phyloP scores from a whole-genome alignment of 1,140 invertebrate genomes.

The Heliconius congener region DNA sequence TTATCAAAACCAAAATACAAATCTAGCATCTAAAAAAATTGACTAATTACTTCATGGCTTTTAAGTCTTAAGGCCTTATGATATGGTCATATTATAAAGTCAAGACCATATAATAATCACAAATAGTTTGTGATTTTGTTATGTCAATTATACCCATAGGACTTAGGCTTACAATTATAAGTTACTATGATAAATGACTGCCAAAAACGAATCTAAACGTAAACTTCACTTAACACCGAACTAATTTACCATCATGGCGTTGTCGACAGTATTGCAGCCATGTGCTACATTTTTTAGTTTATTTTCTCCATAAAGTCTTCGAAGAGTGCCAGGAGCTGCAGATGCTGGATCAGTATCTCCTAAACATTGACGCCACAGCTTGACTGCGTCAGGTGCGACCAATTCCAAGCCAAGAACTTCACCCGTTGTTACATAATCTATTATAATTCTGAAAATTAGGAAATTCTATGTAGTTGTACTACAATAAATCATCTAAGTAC shows the following conservation, averaged over 20 bases:
- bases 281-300: conserved; percentile 89
- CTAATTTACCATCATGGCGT: conserved; percentile 57
- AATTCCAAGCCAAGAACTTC: conserved; percentile 89
- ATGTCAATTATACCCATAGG: too few species aligned
- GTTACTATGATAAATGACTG: not conserved
- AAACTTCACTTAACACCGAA: too few species aligned
- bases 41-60: not conserved
- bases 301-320: conserved; percentile 86
- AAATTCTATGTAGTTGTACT: too few species aligned
- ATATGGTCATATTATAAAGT: too few species aligned
- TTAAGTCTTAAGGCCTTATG: not conserved
- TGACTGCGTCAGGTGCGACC: conserved; percentile 86
- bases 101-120: too few species aligned
- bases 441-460: conserved; percentile 58
- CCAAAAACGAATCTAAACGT: too few species aligned
- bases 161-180: not conserved
- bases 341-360: conserved; percentile 86
- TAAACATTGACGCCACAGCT: conserved; percentile 84
- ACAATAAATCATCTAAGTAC: too few species aligned
- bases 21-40: conserved; percentile 78
- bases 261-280: conserved; percentile 81
- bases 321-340: conserved; percentile 83
- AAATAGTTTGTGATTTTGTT: too few species aligned
- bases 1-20: conserved; percentile 84
- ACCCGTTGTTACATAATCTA: conserved; percentile 87